Conservation (phyloP, 2,888 invertebrate genomes). For the Habroteleia sp. region DNA sequence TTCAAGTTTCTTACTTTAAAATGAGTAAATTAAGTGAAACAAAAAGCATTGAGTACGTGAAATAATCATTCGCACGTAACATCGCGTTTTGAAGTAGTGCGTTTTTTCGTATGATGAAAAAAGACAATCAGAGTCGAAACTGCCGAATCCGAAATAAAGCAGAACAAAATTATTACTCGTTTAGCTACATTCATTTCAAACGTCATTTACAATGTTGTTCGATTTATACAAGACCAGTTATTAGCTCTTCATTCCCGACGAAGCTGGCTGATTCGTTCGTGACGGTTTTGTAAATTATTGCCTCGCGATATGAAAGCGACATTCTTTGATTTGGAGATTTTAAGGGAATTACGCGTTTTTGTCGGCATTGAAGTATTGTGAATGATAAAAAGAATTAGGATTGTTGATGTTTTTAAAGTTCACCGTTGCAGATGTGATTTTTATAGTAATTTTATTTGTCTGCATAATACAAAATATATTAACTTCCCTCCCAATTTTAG, state of each 20-base stretch:
- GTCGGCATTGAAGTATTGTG: neutral
- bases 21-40: neutral
- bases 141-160: conserved; percentile 11
- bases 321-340: conserved; percentile 3
- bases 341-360: conserved; percentile 9
- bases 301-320: conserved; percentile 8
- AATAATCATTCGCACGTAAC: conserved; percentile 62
- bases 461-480: no score
- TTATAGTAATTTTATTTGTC: neutral
- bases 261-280: conserved; percentile 20
- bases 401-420: no score
- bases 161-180: conserved; percentile 7
- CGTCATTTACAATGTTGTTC: conserved; percentile 29
- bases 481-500: no score
- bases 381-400: no score
- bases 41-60: neutral
- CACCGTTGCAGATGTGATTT: no score
- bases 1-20: neutral
- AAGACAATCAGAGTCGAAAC: neutral
- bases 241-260: conserved; percentile 26
- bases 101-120: conserved; percentile 12
- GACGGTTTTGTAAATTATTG: conserved; percentile 30
- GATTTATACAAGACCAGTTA: conserved; percentile 37
- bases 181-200: conserved; percentile 7
- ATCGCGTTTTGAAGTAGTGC: conserved; percentile 44